Conservation (phyloP, 2,797 vertebrate genomes). For the Denticeps clupeoides region DNA sequence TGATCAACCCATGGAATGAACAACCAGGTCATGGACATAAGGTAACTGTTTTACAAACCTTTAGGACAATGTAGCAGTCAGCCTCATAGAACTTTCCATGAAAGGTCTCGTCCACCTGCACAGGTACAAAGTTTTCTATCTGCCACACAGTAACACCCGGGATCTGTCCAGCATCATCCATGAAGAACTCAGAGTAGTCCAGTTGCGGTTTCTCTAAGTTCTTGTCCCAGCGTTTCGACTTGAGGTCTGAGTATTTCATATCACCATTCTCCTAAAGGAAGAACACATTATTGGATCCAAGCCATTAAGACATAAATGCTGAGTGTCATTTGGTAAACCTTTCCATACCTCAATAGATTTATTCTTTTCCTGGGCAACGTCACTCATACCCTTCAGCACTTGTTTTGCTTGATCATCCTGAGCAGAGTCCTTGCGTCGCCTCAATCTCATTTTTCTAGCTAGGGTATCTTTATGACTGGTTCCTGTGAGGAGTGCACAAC, state of each 20-base stretch:
- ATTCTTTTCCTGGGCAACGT: slow-evolving; percentile 89
- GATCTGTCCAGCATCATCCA: slow-evolving; percentile 81
- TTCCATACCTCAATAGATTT: slow-evolving; percentile 73
- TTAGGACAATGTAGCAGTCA: slow-evolving; percentile 92
- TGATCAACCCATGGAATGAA: no score
- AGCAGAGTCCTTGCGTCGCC: slow-evolving; percentile 78
- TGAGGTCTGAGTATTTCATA: slow-evolving; percentile 63
- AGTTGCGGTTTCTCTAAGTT: slow-evolving; percentile 86
- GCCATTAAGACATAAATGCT: no score
- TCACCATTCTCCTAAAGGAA: slow-evolving; percentile 70
- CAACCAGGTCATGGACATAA: background rate
- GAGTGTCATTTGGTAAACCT: background rate
- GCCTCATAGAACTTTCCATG: slow-evolving; percentile 94
- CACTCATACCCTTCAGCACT: slow-evolving; percentile 95
- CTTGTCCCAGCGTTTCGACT: slow-evolving; percentile 85
- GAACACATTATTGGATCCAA: no score
- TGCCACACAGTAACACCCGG: slow-evolving; percentile 84
- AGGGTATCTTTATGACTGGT: slow-evolving; percentile 73
- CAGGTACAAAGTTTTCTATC: slow-evolving; percentile 91
- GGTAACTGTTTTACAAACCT: slow-evolving; percentile 47
- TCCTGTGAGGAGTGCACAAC: slow-evolving; percentile 47
- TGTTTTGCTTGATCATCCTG: slow-evolving; percentile 96
- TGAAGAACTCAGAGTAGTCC: slow-evolving; percentile 91
- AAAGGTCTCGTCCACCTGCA: slow-evolving; percentile 78
- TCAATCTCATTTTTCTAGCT: slow-evolving; percentile 89